Evolutionary conservation across 2,888 invertebrate genomes (phyloP).

Genomic region (Leistus spinibarbis): DNA sequence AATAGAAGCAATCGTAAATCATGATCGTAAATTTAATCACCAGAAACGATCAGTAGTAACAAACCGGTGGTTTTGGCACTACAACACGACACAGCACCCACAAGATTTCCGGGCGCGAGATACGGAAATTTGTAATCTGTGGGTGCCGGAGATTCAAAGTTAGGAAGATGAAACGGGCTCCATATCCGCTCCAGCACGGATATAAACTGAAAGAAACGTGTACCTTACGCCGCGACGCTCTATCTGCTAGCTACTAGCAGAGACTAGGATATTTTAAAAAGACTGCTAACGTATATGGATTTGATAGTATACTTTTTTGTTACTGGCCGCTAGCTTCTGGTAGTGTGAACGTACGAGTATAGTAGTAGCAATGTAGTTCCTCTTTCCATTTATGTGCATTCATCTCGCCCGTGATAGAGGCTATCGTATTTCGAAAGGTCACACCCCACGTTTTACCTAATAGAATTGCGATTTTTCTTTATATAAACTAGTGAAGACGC

Average conservation of each 20-base stretch:
- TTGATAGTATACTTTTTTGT: too few relatives aligned
- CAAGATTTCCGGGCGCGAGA: slow-evolving; percentile 5
- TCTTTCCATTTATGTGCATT: neutral
- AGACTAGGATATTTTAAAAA: too few relatives aligned
- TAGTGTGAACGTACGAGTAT: neutral
- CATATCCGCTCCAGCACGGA: slow-evolving; percentile 14
- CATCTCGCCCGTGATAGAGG: neutral
- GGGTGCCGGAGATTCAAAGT: slow-evolving; percentile 4
- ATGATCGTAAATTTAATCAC: neutral
- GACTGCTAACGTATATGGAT: too few relatives aligned
- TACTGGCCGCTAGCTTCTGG: neutral
- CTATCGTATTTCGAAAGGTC: neutral
- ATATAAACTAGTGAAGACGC: neutral
- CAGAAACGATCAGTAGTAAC: neutral
- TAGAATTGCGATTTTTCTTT: neutral
- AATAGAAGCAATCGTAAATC: neutral
- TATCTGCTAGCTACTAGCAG: neutral
- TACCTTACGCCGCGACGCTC: neutral
- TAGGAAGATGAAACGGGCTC: slow-evolving; percentile 14
- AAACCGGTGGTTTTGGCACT: neutral
- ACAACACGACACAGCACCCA: slow-evolving; percentile 6
- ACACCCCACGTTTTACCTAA: neutral
- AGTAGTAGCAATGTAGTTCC: neutral
- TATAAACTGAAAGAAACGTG: slow-evolving; percentile 18
- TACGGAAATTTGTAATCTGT: slow-evolving; percentile 11